A percentile compares a stretch with the other conserved stretches of the same genome.
Conservation (phyloP, 2,113 vertebrate genomes). For the Entomyzon cyanotis region DNA sequence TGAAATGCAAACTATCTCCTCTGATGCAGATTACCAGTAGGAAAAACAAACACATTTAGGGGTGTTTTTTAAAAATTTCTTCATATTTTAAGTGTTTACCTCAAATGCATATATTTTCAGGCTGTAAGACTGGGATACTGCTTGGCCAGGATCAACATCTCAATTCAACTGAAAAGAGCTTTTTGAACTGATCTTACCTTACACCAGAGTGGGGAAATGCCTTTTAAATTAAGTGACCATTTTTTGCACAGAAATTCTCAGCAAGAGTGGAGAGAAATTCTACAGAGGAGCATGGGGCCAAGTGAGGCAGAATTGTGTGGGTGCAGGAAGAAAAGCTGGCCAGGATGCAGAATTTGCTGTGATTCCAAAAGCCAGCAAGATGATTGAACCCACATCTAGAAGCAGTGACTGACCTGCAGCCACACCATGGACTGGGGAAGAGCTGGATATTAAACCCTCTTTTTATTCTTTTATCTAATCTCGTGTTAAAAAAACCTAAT, state of each 20-base stretch:
- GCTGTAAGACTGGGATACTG: not conserved
- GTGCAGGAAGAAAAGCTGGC: not conserved
- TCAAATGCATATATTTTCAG: not conserved
- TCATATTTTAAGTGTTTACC: not conserved
- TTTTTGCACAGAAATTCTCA: not conserved
- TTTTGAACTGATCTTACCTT: not conserved
- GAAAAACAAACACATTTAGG: not conserved
- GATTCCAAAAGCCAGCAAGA: not conserved
- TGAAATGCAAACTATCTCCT: not conserved
- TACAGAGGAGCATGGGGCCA: not conserved
- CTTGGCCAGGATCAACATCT: not conserved
- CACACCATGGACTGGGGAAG: fast-evolving
- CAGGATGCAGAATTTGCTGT: not conserved
- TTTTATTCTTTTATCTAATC: not conserved
- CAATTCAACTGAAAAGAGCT: not conserved
- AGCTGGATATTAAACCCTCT: not conserved
- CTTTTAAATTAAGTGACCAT: not conserved
- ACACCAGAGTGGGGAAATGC: not conserved
- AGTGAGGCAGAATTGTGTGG: not conserved
- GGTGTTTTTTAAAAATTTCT: not conserved
- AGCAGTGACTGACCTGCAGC: not conserved
- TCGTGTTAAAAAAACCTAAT: not conserved
- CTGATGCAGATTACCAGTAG: not conserved
- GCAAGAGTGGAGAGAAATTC: not conserved
- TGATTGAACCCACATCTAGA: not conserved